A percentile compares a stretch with the other conserved stretches of the same genome.
Evolutionary conservation across 35 echinoderm and acorn worm genomes (phyloP).

Genomic region (Chiridota heheva): DNA sequence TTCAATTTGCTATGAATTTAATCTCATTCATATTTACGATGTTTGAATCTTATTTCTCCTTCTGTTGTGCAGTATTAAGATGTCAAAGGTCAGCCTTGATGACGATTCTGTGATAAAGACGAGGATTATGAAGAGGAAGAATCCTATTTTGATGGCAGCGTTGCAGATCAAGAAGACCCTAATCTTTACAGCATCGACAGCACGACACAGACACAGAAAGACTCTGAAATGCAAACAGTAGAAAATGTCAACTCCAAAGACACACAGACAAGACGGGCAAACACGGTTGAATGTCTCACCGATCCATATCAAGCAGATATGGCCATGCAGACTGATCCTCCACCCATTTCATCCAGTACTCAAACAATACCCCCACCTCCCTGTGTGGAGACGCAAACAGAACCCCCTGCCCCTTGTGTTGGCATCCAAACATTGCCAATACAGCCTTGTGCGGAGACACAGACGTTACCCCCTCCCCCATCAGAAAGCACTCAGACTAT

Average conservation of each 20-base stretch:
- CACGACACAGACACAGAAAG: conserved; percentile 83
- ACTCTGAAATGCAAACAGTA: conserved; percentile 72
- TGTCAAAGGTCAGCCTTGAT: conserved; percentile 77
- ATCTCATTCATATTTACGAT: too few relatives aligned
- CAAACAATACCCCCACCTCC: conserved; percentile 87
- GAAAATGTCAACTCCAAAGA: conserved; percentile 83
- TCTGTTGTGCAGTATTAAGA: conserved; percentile 68
- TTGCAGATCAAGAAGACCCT: conserved; percentile 52
- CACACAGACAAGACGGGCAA: conserved; percentile 78
- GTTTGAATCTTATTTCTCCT: too few relatives aligned
- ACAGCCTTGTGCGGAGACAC: conserved; percentile 15
- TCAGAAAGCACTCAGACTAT: conserved; percentile 62
- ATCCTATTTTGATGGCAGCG: neutral
- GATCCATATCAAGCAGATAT: conserved; percentile 97
- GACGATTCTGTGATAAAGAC: conserved; percentile 55
- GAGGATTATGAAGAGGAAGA: conserved; percentile 61
- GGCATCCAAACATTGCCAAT: conserved; percentile 31
- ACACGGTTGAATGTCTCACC: conserved; percentile 79
- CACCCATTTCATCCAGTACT: conserved; percentile 71
- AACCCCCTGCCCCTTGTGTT: conserved; percentile 33
- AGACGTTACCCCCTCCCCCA: conserved; percentile 43
- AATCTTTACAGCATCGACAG: conserved; percentile 77
- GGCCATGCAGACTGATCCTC: conserved; percentile 88
- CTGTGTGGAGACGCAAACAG: conserved; percentile 25
- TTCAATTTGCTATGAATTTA: too few relatives aligned